Conservation (phyloP, 2,888 invertebrate genomes). For the Cheilosia urbana region DNA sequence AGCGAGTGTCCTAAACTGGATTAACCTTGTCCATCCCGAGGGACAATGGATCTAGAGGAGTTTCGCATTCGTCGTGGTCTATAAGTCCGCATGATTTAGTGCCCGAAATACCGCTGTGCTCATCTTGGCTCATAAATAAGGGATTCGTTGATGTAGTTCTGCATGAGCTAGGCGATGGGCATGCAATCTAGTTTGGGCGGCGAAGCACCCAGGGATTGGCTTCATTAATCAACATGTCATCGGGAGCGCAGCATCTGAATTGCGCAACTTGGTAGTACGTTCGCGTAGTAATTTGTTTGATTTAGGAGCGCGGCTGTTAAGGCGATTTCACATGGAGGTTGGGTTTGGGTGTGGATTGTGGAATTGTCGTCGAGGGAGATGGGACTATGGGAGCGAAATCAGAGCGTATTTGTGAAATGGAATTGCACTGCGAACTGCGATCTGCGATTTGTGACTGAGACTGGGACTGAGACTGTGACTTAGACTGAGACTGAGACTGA, state of each 20-base stretch:
- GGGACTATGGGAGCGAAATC: slow-evolving; percentile 12
- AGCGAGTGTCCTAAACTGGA: neutral
- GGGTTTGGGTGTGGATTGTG: neutral
- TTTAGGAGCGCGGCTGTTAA: slow-evolving; percentile 55
- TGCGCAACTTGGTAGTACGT: slow-evolving; percentile 38
- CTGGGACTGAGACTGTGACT: neutral
- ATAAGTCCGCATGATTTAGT: slow-evolving; percentile 59
- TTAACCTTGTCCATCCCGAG: slow-evolving; percentile 15
- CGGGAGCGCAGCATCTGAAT: slow-evolving; percentile 44
- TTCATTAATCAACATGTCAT: slow-evolving; percentile 72
- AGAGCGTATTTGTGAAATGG: slow-evolving; percentile 6
- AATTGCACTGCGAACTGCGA: too few species aligned
- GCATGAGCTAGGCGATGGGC: slow-evolving; percentile 55
- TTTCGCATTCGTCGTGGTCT: slow-evolving; percentile 22
- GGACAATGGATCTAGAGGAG: slow-evolving; percentile 37
- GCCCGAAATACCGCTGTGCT: slow-evolving; percentile 30
- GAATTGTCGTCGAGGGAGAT: neutral
- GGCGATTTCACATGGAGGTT: slow-evolving; percentile 35
- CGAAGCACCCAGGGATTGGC: slow-evolving; percentile 42
- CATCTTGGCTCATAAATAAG: slow-evolving; percentile 60
- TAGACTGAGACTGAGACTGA: neutral
- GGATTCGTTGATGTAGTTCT: slow-evolving; percentile 65
- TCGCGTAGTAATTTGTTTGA: slow-evolving; percentile 66
- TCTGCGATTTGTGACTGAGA: too few species aligned
- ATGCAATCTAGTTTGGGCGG: slow-evolving; percentile 67